phyloP scores from a whole-genome alignment of 2,113 vertebrate species.

The Mus musculus region GRCm39 chr1:93389501-93390000 shows the following conservation, averaged over 20 bases:
- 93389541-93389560: neutral
- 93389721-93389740: neutral
- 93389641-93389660: neutral
- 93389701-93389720: neutral
- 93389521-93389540: neutral
- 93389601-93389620: neutral
- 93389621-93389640: neutral
- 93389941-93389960: neutral
- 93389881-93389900: neutral
- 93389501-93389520: too few species aligned
- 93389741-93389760: neutral
- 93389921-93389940: neutral
- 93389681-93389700: neutral
- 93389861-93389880: neutral
- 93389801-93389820: neutral
- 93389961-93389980: neutral
- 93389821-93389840: neutral
- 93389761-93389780: neutral
- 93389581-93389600: neutral
- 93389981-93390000: neutral
- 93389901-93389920: neutral
- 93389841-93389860: neutral
- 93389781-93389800: rapidly evolving
- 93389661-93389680: neutral
- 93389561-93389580: neutral